A percentile compares a stretch with the other conserved stretches of the same genome.
These are phyloP conservation scores for Procambarus clarkii DNA, from an alignment of 1,140 invertebrate species.

Conservation along the genomic window DNA sequence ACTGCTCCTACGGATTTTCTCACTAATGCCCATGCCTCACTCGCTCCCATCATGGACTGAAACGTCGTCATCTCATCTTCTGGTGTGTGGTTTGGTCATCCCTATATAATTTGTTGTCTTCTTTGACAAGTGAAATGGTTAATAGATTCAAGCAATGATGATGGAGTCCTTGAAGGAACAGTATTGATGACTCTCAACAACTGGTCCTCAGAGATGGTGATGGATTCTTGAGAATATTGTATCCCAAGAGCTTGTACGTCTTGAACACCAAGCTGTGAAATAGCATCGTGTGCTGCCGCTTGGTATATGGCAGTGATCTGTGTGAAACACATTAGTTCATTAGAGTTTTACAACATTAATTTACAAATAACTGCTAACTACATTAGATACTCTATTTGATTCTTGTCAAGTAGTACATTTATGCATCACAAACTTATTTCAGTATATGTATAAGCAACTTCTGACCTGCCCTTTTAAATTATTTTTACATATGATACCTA, in stretches of 20 bases:
- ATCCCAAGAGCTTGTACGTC: neutral
- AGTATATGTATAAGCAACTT: neutral
- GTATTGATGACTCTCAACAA: neutral
- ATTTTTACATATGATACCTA: too few species aligned
- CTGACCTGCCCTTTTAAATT: too few species aligned
- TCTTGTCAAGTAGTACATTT: too few species aligned
- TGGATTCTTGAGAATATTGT: neutral
- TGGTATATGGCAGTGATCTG: conserved; percentile 27
- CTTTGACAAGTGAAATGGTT: conserved; percentile 3
- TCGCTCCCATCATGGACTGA: too few species aligned
- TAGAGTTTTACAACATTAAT: neutral
- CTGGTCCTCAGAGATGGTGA: conserved; percentile 1
- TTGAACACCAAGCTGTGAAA: neutral
- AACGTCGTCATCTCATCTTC: too few species aligned
- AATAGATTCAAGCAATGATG: neutral
- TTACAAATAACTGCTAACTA: neutral
- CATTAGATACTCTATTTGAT: too few species aligned
- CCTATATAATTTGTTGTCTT: neutral
- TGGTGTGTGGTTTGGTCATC: too few species aligned
- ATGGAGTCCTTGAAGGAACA: conserved; percentile 15
- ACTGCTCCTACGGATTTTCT: too few species aligned
- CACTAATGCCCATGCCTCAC: too few species aligned
- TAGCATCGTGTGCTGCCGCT: neutral
- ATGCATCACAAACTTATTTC: neutral
- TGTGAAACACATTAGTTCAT: neutral